A percentile compares a stretch with the other conserved stretches of the same genome.
These are phyloP conservation scores for Scaptomyza flava DNA, from an alignment of 2,888 invertebrate species.

Conservation along the genomic window DNA sequence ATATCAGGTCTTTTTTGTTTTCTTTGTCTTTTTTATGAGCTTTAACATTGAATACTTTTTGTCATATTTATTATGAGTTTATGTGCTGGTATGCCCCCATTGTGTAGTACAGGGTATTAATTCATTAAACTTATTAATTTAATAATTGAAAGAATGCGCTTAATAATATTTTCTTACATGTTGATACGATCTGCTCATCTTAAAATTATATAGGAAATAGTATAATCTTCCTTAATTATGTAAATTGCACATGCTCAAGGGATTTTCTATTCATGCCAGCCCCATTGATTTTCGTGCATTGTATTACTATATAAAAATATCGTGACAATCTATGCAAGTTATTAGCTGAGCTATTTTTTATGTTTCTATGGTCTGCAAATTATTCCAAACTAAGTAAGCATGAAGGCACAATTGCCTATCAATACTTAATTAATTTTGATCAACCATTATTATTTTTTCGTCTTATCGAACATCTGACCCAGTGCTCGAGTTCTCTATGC, in stretches of 20 bases:
- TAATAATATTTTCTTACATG: background rate
- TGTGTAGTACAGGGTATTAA: background rate
- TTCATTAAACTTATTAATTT: background rate
- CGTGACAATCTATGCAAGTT: slow-evolving; percentile 14
- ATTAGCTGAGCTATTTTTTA: slow-evolving; percentile 7
- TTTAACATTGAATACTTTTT: too few species aligned
- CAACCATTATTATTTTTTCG: background rate
- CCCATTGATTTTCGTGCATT: background rate
- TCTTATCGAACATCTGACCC: slow-evolving; percentile 19
- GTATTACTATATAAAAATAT: slow-evolving; percentile 4
- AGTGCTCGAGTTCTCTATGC: background rate
- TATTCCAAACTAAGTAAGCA: background rate
- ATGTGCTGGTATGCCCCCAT: background rate
- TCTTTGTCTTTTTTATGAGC: too few species aligned
- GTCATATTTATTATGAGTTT: too few species aligned
- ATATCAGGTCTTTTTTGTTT: background rate
- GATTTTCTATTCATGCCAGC: background rate
- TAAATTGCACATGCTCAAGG: slow-evolving; percentile 13
- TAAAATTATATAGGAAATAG: slow-evolving; percentile 3
- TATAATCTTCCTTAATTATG: slow-evolving; percentile 12
- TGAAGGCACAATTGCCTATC: slow-evolving; percentile 4
- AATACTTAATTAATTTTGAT: background rate
- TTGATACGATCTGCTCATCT: background rate
- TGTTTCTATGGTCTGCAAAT: background rate
- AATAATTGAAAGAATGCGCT: slow-evolving; percentile 3